Evolutionary conservation across 2,113 vertebrate species (phyloP), one percentile per base, ranked within the genome.

Genomic region (Dicentrarchus labrax): DNA sequence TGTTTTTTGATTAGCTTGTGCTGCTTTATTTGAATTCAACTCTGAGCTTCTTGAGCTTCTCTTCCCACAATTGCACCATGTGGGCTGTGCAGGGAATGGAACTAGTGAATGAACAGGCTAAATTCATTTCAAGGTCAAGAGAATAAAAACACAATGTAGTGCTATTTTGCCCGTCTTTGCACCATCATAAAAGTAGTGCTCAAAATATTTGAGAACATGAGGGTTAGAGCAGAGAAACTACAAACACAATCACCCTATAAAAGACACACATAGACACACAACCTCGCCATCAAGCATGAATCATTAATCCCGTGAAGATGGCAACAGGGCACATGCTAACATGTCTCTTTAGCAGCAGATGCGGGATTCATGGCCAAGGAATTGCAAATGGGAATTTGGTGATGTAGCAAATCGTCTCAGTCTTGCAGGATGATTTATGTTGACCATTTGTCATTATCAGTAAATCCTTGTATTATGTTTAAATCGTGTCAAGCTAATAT

Each of bases 271-370:
- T 15, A 11, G 30, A 61, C 72, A 54, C 39, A 56, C 43, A 76
- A 24, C 65, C 70, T 86, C 59, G 19, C 76, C 65, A 83, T 91
- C 67, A 88, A 73, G 80, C 62, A 21, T 39, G 38, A 80, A 69
- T 85, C 76, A 88, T 94, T 87, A 82, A 88, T 90, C 80, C 84
- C 60, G 50, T 71, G 57, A 80, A 83, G 67, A 71, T 85, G n/a
- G 62, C 76, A 83, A 83, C 65, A 2, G 50, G 22, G 19, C 72
- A 45, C 66, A 62, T 71, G 75, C 38, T 78, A 68, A 87, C 21
- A 22, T 11, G 30, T 45, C 13, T 79, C 75, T 74, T 69, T 57
- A 72, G 53, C 60, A 50, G 62, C 68, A 61, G 22, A 62, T 53
- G 39, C n/a, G 30, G 50, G 59, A 77, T 51, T 83, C 30, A 82